Evolutionary conservation across 2,113 vertebrate species (phyloP), one percentile per base, ranked within the genome.

Genomic region (Xiphophorus maculatus): DNA sequence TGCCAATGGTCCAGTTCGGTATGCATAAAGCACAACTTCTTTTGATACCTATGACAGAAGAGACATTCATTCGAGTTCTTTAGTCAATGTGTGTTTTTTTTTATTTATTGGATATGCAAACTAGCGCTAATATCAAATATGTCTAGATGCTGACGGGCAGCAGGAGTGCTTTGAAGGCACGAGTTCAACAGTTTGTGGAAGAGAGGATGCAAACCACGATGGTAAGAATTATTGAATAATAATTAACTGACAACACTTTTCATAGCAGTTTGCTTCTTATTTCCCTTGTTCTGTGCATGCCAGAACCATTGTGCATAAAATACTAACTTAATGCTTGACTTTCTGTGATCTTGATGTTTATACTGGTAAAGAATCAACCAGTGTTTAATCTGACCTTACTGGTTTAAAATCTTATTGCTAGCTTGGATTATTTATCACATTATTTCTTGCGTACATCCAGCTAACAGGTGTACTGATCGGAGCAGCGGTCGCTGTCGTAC

Each of bases 161-260:
- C 37, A 88, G 77, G 6, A 74, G 73, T 61, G 86, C 93, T 7
- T 75, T 97, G n/a, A 84, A 60, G 10, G 88, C 88, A 1, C 92
- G 93, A 66, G 69, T 96, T 27, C 94, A 96, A 33, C 94, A 95
- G 90, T 96, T 97, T 85, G 83, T 95, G 71, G 96, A 97, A 89
- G 95, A 96, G 68, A 92, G 89, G 71, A 94, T 96, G 85, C 97
- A 97, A 89, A 96, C 93, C 28, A 97, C 96, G 5, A 96, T 98
- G 97, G 97, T 99, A 95, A 81, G 76, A 69, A 14, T 58, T 9
- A 25, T 28, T 63, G 3, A 30, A 10, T 27, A 19, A 11, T 69
- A 3, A 81, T 30, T 60, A 7, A 73, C 14, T 11, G 22, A n/a
- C 5, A 8, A 25, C 25, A n/a, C 22, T 10, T 19, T n/a, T 58